Evolutionary conservation across 2,113 vertebrate genomes (phyloP).

Genomic region (Nyctibius bracteatus): DNA sequence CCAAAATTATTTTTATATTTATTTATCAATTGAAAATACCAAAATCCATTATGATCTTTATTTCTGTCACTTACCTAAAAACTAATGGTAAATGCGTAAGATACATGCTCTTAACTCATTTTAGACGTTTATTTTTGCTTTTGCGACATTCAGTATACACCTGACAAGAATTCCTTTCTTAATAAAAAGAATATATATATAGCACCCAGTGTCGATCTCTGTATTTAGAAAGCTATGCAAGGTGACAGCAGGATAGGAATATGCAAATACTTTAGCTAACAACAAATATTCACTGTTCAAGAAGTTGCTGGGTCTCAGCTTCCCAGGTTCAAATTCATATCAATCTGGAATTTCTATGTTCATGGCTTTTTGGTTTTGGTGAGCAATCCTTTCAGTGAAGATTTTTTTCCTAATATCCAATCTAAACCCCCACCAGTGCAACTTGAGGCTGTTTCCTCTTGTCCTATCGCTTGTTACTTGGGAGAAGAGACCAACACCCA

Average conservation of each 20-base stretch:
- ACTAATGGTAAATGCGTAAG: neutral
- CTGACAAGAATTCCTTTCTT: neutral
- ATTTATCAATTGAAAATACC: constrained; percentile 13
- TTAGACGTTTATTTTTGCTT: neutral
- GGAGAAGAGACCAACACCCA: neutral
- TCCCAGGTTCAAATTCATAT: neutral
- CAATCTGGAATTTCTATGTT: neutral
- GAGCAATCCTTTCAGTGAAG: neutral
- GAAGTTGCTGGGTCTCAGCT: neutral
- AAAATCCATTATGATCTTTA: neutral
- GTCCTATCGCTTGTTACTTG: neutral
- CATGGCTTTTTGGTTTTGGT: neutral
- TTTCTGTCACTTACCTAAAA: constrained; percentile 5
- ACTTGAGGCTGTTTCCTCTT: neutral
- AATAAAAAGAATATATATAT: neutral
- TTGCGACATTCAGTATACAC: neutral
- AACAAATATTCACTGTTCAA: neutral
- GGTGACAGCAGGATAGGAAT: neutral
- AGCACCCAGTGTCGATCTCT: neutral
- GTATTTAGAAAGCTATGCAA: neutral
- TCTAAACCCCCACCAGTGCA: neutral
- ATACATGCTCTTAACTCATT: neutral
- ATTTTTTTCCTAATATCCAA: neutral
- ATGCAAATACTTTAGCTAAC: neutral
- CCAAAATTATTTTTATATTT: neutral